phyloP scores from a whole-genome alignment of 2,888 invertebrate species.

The Notodonta dromedarius region DNA sequence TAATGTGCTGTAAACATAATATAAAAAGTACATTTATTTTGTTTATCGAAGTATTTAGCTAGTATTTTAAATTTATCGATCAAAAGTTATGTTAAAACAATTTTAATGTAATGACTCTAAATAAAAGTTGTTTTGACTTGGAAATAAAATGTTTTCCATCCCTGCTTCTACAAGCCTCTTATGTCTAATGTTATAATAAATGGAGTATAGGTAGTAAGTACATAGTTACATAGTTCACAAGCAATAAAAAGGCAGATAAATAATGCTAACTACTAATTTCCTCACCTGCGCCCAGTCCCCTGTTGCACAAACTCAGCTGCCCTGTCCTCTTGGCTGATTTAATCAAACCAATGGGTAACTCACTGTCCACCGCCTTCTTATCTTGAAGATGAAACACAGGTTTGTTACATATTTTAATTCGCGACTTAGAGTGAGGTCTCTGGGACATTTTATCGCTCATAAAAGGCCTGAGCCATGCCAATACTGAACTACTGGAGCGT shows the following conservation, averaged over 20 bases:
- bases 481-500: slow-evolving; percentile 31
- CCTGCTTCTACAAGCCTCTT: too few relatives aligned
- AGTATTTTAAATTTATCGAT: too few relatives aligned
- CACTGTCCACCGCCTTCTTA: slow-evolving; percentile 87
- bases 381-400: slow-evolving; percentile 89
- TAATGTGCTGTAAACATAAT: too few relatives aligned
- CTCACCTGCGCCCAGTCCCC: slow-evolving; percentile 89
- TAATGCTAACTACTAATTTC: slow-evolving; percentile 7
- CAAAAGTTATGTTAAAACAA: too few relatives aligned
- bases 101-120: too few relatives aligned
- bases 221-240: neutral
- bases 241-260: neutral
- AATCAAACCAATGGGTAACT: slow-evolving; percentile 88
- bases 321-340: slow-evolving; percentile 93
- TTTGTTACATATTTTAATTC: slow-evolving; percentile 70
- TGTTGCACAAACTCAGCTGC: slow-evolving; percentile 90
- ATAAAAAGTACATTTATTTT: too few relatives aligned
- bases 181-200: too few relatives aligned
- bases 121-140: too few relatives aligned
- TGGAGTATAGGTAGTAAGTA: too few relatives aligned
- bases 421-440: slow-evolving; percentile 62
- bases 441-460: slow-evolving; percentile 58
- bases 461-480: slow-evolving; percentile 13
- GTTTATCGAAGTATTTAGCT: too few relatives aligned
- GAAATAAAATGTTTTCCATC: too few relatives aligned